Evolutionary conservation across 2,113 vertebrate genomes (phyloP), one percentile per base, ranked within the genome.

Genomic region (Felis catus): DNA sequence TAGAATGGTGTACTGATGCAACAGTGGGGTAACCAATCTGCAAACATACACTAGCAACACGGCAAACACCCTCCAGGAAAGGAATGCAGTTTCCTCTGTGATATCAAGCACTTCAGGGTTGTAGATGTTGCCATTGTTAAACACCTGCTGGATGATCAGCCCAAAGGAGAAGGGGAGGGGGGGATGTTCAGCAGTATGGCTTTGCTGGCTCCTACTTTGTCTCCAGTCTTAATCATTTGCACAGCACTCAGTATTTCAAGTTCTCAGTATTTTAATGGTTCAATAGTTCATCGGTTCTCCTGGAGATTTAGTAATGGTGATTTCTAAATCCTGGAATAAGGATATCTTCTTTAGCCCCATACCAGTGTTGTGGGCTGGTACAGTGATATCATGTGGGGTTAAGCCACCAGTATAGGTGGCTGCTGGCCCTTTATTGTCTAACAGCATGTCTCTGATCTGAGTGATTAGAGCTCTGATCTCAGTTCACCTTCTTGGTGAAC

Each of bases 341-440:
- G 33, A 70, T 16, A 33, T n/a, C 33, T n/a, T n/a, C 66, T 70
- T 70, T 70, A n/a, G 66, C 5, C 15, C 66, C 33, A n/a, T 70
- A n/a, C 18, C 15, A 33, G 15, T 70, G 33, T n/a, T 70, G 14
- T n/a, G 99, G 70, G 99, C 99, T 0, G 99, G 99, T 97, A 99
- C 99, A 0, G 98, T 99, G 83, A 99, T 99, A 7, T 99, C 99
- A 78, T 99, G 99, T 4, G 99, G 99, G 53, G 99, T 99, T 0
- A 99, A 99, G 10, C 99, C 99, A 95, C 99, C 99, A 0, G 99
- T 99, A 98, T 99, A 99, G 73, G 99, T 99, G 98, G 99, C 99
- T 78, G 99, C 99, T 73, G 99, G 99, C 51, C 99, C 99, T 99
- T 99, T 99, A 96, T 99, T 99, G 23, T 98, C 99, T 98, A 99